Conservation (phyloP, 2,888 invertebrate genomes). For the Boloria selene region DNA sequence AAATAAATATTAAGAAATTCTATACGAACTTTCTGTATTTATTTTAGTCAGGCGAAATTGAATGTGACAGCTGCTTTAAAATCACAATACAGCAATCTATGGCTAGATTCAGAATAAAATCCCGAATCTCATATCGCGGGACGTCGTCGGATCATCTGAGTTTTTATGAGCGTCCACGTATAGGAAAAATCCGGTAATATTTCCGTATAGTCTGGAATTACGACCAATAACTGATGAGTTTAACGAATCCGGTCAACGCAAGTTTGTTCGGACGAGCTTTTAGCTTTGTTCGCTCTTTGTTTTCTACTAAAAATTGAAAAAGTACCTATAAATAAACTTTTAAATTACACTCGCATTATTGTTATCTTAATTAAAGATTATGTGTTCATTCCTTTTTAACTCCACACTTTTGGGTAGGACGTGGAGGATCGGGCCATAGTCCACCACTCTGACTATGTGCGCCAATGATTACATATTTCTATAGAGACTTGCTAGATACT, state of each 20-base stretch:
- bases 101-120: slow-evolving; percentile 32
- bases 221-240: slow-evolving; percentile 69
- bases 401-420: too few species aligned
- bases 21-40: too few species aligned
- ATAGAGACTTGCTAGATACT: too few species aligned
- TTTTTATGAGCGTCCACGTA: slow-evolving; percentile 61
- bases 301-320: neutral
- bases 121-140: slow-evolving; percentile 64
- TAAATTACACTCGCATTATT: too few species aligned
- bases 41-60: neutral
- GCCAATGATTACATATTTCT: too few species aligned
- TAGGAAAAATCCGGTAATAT: slow-evolving; percentile 67
- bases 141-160: slow-evolving; percentile 72
- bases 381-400: too few species aligned
- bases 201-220: slow-evolving; percentile 69
- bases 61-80: slow-evolving; percentile 1
- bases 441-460: too few species aligned
- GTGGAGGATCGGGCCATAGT: too few species aligned
- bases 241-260: slow-evolving; percentile 45
- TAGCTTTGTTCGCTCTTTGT: neutral
- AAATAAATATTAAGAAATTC: too few species aligned
- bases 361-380: too few species aligned
- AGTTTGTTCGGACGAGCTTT: slow-evolving; percentile 30
- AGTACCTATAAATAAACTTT: too few species aligned
- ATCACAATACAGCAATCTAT: slow-evolving; percentile 20